These are phyloP conservation scores for Dendrocincla tyrannina DNA, from an alignment of 2,797 vertebrate genomes.

Conservation along the genomic window DNA sequence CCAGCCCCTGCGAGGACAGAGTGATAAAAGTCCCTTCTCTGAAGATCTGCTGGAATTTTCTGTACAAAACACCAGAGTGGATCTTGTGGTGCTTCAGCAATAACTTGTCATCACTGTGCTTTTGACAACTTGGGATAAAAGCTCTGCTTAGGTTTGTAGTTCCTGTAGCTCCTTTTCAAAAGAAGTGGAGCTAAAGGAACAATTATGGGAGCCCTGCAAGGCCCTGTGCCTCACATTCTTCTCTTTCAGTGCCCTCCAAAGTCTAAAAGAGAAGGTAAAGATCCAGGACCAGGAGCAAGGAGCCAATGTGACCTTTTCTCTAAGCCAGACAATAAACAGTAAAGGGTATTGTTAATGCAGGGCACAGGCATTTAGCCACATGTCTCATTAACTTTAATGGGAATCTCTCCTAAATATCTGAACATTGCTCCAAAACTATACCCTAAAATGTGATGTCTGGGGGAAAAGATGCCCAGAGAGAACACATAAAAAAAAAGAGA, in stretches of 20 bases:
- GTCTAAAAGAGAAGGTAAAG: background rate
- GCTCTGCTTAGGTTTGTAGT: background rate
- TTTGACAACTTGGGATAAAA: constrained; percentile 2
- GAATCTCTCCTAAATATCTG: constrained; percentile 42
- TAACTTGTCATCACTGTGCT: background rate
- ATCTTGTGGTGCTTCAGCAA: background rate
- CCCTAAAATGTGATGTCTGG: background rate
- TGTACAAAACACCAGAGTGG: background rate
- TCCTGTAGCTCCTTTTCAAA: background rate
- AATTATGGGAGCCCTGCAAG: background rate
- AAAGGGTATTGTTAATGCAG: constrained; percentile 40
- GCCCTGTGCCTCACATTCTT: background rate
- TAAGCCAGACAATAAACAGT: constrained; percentile 42
- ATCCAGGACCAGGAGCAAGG: background rate
- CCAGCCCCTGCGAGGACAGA: background rate
- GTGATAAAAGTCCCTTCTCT: background rate
- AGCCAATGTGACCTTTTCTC: constrained; percentile 55
- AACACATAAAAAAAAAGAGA: background rate
- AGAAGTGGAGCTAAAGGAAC: background rate
- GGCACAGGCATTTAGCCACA: constrained; percentile 56
- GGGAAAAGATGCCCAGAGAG: background rate
- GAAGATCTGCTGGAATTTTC: background rate
- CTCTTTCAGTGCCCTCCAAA: background rate
- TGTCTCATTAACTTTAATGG: constrained; percentile 68
- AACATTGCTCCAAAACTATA: background rate